Evolutionary conservation across 2,113 vertebrate genomes (phyloP).

Genomic region (Scophthalmus maximus): DNA sequence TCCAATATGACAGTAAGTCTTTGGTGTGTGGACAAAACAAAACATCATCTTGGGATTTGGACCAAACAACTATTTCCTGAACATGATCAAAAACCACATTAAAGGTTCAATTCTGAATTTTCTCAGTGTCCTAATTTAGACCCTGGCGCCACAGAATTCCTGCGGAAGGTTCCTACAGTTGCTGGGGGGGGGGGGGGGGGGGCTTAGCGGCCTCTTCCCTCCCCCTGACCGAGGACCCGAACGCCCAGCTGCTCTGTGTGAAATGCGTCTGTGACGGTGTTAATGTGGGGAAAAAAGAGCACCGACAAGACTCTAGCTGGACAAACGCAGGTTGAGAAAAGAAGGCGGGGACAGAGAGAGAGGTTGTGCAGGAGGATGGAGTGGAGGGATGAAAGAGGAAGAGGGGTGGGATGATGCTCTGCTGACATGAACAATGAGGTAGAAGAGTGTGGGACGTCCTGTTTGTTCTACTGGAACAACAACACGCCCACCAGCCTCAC

Average conservation of each 20-base stretch:
- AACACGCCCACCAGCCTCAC: neutral
- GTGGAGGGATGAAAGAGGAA: neutral
- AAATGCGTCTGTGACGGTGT: neutral
- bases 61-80: no score
- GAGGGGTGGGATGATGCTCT: neutral
- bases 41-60: no score
- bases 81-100: no score
- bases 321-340: neutral
- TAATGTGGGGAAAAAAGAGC: neutral
- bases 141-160: neutral
- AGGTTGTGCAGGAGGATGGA: neutral
- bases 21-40: no score
- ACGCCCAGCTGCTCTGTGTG: neutral
- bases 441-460: neutral
- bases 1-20: no score
- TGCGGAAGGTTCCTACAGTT: neutral
- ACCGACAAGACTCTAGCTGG: neutral
- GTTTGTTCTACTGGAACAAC: conserved; percentile 3
- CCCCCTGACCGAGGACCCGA: neutral
- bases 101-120: no score
- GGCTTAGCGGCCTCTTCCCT: no score
- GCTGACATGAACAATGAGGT: neutral
- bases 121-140: no score
- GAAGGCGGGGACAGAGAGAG: neutral
- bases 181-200: no score